Evolutionary conservation across 2,797 vertebrate species (phyloP).

Genomic region (Spinus pinus): DNA sequence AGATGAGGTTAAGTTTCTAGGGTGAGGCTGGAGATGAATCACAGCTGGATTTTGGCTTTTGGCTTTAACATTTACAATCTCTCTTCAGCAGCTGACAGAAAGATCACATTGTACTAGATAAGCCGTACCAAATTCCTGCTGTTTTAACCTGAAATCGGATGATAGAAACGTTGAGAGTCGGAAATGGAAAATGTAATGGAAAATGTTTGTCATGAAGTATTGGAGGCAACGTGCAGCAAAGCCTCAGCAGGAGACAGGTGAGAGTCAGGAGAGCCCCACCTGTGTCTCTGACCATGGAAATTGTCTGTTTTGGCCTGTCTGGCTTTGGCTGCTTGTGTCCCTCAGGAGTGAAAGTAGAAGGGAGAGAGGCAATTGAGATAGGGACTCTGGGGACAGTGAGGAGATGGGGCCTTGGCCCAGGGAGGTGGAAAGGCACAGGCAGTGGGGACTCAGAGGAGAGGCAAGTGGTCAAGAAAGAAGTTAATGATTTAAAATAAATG

Average conservation of each 20-base stretch:
- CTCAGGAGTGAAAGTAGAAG: neutral
- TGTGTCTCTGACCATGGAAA: neutral
- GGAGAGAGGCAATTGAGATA: neutral
- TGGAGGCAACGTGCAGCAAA: neutral
- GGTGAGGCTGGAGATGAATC: slow-evolving; percentile 24
- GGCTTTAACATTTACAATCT: slow-evolving; percentile 29
- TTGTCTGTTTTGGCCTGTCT: neutral
- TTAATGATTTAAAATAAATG: neutral
- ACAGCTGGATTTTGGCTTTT: slow-evolving; percentile 60
- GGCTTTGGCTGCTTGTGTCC: neutral
- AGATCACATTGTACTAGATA: slow-evolving; percentile 32
- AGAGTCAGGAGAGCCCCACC: neutral
- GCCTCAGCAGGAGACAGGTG: neutral
- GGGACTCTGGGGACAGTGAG: neutral
- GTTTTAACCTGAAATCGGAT: slow-evolving; percentile 39
- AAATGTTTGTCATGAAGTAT: slow-evolving; percentile 15
- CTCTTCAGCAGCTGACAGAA: slow-evolving; percentile 41
- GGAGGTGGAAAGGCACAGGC: neutral
- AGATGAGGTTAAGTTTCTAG: slow-evolving; percentile 46
- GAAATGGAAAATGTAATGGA: slow-evolving; percentile 60
- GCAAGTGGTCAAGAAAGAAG: neutral
- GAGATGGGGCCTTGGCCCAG: neutral
- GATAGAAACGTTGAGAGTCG: slow-evolving; percentile 35
- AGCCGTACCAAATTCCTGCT: slow-evolving; percentile 49
- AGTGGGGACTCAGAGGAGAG: neutral